These are phyloP conservation scores for Zaprionus ghesquierei DNA, from an alignment of 1,140 invertebrate species.

Conservation along the genomic window DNA sequence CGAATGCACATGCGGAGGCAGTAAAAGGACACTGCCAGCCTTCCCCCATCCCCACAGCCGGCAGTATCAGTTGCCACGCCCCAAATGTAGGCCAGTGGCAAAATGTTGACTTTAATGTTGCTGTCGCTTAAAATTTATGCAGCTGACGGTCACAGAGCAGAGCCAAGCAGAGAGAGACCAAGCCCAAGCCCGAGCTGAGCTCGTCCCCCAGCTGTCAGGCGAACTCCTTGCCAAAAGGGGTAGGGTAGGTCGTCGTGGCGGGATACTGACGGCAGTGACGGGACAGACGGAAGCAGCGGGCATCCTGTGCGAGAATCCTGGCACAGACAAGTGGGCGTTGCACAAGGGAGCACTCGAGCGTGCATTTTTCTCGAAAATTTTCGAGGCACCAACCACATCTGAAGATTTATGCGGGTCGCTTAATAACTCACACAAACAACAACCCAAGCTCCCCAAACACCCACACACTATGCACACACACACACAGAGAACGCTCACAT, in stretches of 20 bases:
- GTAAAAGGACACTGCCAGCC: constrained; percentile 51
- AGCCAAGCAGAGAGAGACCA: neutral
- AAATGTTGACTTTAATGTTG: constrained; percentile 79
- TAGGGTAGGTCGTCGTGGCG: neutral
- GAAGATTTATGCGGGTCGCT: constrained; percentile 66
- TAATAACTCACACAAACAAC: constrained; percentile 32
- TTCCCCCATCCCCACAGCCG: neutral
- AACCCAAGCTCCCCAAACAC: neutral
- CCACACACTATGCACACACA: neutral
- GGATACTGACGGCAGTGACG: neutral
- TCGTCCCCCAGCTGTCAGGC: constrained; percentile 21
- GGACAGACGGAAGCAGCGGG: constrained; percentile 2
- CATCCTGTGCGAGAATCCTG: constrained; percentile 19
- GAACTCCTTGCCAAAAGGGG: neutral
- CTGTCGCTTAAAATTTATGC: constrained; percentile 75
- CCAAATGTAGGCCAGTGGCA: constrained; percentile 71
- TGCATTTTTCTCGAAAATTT: constrained; percentile 50
- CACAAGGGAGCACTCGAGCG: constrained; percentile 21
- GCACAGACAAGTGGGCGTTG: constrained; percentile 15
- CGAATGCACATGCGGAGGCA: constrained; percentile 40
- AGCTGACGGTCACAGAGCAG: constrained; percentile 54
- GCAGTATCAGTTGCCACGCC: constrained; percentile 13
- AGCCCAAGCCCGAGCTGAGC: no score
- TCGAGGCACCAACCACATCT: constrained; percentile 22
- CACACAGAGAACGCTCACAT: neutral